Conservation (phyloP, 1,140 invertebrate genomes). For the Drosophila nebulosa region DNA sequence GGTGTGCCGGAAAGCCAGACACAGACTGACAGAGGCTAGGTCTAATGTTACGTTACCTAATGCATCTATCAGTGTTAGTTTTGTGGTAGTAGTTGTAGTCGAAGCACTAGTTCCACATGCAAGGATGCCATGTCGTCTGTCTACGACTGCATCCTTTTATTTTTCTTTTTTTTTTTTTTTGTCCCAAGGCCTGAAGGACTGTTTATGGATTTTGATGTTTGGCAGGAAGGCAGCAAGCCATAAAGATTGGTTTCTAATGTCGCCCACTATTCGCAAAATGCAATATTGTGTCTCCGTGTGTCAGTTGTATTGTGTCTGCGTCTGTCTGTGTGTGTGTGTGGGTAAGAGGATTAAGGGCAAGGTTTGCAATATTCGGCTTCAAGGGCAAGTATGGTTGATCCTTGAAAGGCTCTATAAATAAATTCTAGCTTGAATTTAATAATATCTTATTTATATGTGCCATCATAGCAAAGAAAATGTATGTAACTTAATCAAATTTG, state of each 20-base stretch:
- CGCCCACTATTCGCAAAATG: slow-evolving; percentile 12
- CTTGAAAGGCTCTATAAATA: neutral
- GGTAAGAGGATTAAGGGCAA: neutral
- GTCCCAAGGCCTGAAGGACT: slow-evolving; percentile 43
- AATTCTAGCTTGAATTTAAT: neutral
- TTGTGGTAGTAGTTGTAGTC: neutral
- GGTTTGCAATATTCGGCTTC: neutral
- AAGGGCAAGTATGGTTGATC: neutral
- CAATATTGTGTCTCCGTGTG: slow-evolving; percentile 1
- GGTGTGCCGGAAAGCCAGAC: slow-evolving; percentile 64
- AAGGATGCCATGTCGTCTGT: slow-evolving; percentile 36
- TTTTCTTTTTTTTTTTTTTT: neutral
- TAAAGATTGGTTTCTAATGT: slow-evolving; percentile 72
- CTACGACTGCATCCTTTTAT: slow-evolving; percentile 38
- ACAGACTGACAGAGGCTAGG: slow-evolving; percentile 12
- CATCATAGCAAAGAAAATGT: neutral
- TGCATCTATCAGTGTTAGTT: slow-evolving; percentile 12
- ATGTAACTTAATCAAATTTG: neutral
- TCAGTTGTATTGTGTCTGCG: neutral
- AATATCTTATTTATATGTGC: neutral
- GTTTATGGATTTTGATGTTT: slow-evolving; percentile 70
- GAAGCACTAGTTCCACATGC: neutral
- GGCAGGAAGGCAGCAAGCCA: slow-evolving; percentile 67
- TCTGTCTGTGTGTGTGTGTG: neutral
- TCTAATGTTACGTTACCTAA: slow-evolving; percentile 22